Conservation (phyloP, 2,888 invertebrate species). For the Dynastes tityus region DNA sequence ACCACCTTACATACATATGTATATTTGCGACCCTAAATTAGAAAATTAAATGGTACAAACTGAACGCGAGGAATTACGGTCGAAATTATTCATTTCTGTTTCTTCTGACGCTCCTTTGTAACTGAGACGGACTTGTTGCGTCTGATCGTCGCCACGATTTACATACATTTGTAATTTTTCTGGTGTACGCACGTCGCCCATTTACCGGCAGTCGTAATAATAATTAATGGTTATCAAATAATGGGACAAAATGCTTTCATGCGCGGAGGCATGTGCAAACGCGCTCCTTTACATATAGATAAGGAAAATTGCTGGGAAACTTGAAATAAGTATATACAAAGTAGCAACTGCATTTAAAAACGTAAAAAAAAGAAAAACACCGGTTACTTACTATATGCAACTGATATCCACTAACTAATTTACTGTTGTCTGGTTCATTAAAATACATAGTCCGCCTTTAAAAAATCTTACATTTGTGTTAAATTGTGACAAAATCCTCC, state of each 20-base stretch:
- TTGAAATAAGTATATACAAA: neutral
- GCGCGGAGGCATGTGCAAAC: slow-evolving; percentile 10
- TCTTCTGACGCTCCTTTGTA: slow-evolving; percentile 10
- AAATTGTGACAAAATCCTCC: too few species aligned
- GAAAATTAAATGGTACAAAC: slow-evolving; percentile 12
- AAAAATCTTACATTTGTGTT: too few species aligned
- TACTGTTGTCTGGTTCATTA: too few species aligned
- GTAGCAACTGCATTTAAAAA: neutral
- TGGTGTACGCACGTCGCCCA: slow-evolving; percentile 2
- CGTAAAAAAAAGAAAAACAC: too few species aligned
- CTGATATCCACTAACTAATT: too few species aligned
- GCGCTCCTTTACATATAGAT: slow-evolving; percentile 31
- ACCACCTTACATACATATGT: neutral
- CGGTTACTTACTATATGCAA: too few species aligned
- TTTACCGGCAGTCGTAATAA: slow-evolving; percentile 32
- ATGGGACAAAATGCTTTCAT: slow-evolving; percentile 30
- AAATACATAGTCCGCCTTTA: too few species aligned
- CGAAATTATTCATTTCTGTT: slow-evolving; percentile 21
- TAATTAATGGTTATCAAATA: slow-evolving; percentile 35
- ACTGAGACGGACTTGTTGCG: slow-evolving; percentile 21
- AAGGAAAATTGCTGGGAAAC: slow-evolving; percentile 32
- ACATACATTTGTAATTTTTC: slow-evolving; percentile 32
- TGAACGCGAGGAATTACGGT: neutral
- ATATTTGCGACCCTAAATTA: neutral
- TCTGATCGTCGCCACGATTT: slow-evolving; percentile 31